Evolutionary conservation across 2,797 vertebrate genomes (phyloP), one percentile per base, ranked within the genome.

Genomic region (Myotis daubentonii): DNA sequence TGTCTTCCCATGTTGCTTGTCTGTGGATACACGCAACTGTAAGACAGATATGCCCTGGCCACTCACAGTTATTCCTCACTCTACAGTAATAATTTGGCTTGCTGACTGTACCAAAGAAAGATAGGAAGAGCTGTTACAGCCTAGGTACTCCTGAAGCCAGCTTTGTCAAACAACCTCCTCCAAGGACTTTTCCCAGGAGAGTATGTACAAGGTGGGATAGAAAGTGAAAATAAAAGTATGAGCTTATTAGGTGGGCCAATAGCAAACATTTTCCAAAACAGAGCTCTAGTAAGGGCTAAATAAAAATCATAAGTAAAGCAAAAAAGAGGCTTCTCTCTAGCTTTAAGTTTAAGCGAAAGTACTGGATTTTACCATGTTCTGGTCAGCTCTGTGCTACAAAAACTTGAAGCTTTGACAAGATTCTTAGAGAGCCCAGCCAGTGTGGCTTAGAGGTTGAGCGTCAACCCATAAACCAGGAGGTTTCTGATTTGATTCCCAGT

Each of bases 271-370:
- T 91, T 78, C 13, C 36, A 80, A 85, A 91, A 65, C 6, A 72
- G 20, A 88, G 5, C 10, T 93, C 44, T 41, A 70, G 70, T n/a
- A 92, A 51, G 25, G 8, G n/a, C 44, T 36, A 79, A 79, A 44
- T 60, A n/a, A 28, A 66, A 11, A 41, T 80, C 41, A 30, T 38
- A 2, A 75, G 38, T 79, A 74, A 80, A 85, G 22, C 20, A 71
- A 75, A 82, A 22, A 3, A 36, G 55, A 66, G 30, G 49, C 5
- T 89, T 91, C 25, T 72, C 8, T 82, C 38, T 60, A 44, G 33
- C 16, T 76, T 65, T 91, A 87, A 70, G 62, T 71, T 92, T 79
- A 89, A 71, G 36, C 30, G 3, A 78, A 81, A 85, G 81, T 66
- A 57, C 6, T 91, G 17, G 44, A 82, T 49, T 51, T 60, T 33